Percentiles rank a stretch among this genome's conserved stretches.
Evolutionary conservation across 2,888 invertebrate genomes (phyloP).

Genomic region (Polymixis flavicincta): DNA sequence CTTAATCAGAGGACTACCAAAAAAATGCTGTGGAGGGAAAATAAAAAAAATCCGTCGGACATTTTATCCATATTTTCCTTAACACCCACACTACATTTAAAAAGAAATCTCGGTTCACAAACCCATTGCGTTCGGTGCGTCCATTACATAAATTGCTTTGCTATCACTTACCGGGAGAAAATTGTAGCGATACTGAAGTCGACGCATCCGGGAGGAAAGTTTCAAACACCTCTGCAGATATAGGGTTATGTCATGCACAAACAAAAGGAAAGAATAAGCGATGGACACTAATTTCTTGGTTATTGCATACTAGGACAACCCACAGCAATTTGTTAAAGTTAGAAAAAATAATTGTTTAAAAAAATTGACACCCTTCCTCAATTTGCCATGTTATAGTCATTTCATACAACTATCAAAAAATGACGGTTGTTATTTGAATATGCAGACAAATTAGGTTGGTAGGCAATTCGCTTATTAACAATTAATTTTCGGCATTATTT

Average conservation of each 20-base stretch:
- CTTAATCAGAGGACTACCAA: not conserved
- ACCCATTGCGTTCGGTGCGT: slow-evolving; percentile 29
- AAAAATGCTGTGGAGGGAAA: not conserved
- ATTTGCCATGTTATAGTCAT: not conserved
- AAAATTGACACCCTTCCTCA: not conserved
- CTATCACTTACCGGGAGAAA: slow-evolving; percentile 75
- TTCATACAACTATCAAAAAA: not conserved
- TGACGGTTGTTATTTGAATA: not conserved
- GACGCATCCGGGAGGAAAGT: slow-evolving; percentile 79
- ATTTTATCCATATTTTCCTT: slow-evolving; percentile 7
- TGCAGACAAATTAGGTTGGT: not conserved
- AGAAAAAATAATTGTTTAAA: too few relatives aligned
- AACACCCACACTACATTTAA: not conserved
- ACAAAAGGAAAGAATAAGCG: slow-evolving; percentile 59
- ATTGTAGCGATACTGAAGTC: slow-evolving; percentile 73
- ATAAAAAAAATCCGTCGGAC: not conserved
- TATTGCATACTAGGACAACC: not conserved
- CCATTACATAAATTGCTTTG: slow-evolving; percentile 49
- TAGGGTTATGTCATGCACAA: slow-evolving; percentile 67
- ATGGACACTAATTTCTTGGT: slow-evolving; percentile 34
- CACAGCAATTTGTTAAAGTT: slow-evolving; percentile 8
- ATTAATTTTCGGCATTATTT: not conserved
- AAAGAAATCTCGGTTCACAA: slow-evolving; percentile 6
- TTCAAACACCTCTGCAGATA: slow-evolving; percentile 82
- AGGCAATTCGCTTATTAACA: not conserved